Conservation (phyloP, 2,797 vertebrate species). For the Lacerta bilineata region DNA sequence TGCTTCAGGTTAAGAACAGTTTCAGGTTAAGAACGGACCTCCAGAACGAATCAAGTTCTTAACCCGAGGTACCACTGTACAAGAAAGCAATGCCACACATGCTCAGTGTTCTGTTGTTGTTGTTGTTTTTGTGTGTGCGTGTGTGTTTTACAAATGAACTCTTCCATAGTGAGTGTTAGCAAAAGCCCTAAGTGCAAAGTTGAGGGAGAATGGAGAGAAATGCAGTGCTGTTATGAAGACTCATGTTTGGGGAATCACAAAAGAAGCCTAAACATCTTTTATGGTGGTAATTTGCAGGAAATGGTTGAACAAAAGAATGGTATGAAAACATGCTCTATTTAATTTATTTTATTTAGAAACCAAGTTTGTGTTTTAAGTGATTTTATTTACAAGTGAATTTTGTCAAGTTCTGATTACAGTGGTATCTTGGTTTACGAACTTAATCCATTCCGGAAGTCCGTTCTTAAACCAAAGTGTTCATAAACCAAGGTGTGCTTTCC, state of each 20-base stretch:
- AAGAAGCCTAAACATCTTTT: slow-evolving; percentile 58
- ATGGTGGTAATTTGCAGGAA: slow-evolving; percentile 51
- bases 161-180: slow-evolving; percentile 44
- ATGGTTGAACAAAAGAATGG: slow-evolving; percentile 38
- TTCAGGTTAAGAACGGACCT: too few relatives aligned
- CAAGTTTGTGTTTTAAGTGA: slow-evolving; percentile 53
- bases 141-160: slow-evolving; percentile 22
- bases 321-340: slow-evolving; percentile 50
- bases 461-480: too few relatives aligned
- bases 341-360: slow-evolving; percentile 52
- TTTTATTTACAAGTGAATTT: slow-evolving; percentile 46
- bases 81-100: slow-evolving; percentile 34
- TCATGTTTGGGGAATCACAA: slow-evolving; percentile 35
- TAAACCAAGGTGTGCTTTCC: too few relatives aligned
- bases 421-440: slow-evolving; percentile 47
- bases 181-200: slow-evolving; percentile 62
- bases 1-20: too few relatives aligned
- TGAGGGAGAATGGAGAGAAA: slow-evolving; percentile 50
- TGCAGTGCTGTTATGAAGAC: slow-evolving; percentile 49
- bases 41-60: too few relatives aligned
- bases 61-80: not conserved
- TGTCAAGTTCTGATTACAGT: slow-evolving; percentile 61
- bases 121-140: too few relatives aligned
- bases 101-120: slow-evolving; percentile 42
- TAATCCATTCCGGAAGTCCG: not conserved